Percentiles rank a stretch among this genome's conserved stretches.
Conservation (phyloP, 2,888 invertebrate genomes). For the Dynastes tityus region DNA sequence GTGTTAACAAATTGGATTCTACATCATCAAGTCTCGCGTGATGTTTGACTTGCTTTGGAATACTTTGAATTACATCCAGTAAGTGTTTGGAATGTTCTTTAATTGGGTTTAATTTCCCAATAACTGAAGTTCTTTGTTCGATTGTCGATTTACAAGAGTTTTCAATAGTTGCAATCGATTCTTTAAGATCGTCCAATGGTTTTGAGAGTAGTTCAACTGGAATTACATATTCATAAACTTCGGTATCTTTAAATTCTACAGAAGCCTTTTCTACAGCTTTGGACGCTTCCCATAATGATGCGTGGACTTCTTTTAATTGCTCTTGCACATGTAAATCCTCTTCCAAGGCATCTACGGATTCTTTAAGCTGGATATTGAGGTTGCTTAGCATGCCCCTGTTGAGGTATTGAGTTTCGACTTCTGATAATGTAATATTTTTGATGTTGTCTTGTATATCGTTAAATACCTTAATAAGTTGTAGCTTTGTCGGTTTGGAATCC, state of each 20-base stretch:
- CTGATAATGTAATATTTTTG: slow-evolving; percentile 20
- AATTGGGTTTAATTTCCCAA: slow-evolving; percentile 22
- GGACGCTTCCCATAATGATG: slow-evolving; percentile 48
- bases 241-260: neutral
- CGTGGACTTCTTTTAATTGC: slow-evolving; percentile 54
- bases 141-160: neutral
- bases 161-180: slow-evolving; percentile 21
- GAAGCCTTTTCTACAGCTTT: slow-evolving; percentile 43
- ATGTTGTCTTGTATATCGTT: slow-evolving; percentile 15
- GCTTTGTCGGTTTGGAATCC: neutral
- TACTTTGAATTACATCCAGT: neutral
- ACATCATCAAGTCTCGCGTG: neutral
- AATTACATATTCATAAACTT: neutral
- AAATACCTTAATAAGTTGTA: slow-evolving; percentile 4
- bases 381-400: slow-evolving; percentile 16
- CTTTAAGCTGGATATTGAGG: slow-evolving; percentile 16
- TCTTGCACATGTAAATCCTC: neutral
- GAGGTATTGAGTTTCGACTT: slow-evolving; percentile 22
- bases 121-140: slow-evolving; percentile 16
- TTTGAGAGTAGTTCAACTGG: slow-evolving; percentile 3
- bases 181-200: slow-evolving; percentile 31
- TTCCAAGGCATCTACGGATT: slow-evolving; percentile 14
- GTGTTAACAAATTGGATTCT: slow-evolving; percentile 11
- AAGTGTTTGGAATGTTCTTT: slow-evolving; percentile 11
- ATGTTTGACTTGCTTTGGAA: neutral